Evolutionary conservation across 2,797 vertebrate genomes (phyloP), one percentile per base, ranked within the genome.

Genomic region (Pseudopleuronectes americanus): DNA sequence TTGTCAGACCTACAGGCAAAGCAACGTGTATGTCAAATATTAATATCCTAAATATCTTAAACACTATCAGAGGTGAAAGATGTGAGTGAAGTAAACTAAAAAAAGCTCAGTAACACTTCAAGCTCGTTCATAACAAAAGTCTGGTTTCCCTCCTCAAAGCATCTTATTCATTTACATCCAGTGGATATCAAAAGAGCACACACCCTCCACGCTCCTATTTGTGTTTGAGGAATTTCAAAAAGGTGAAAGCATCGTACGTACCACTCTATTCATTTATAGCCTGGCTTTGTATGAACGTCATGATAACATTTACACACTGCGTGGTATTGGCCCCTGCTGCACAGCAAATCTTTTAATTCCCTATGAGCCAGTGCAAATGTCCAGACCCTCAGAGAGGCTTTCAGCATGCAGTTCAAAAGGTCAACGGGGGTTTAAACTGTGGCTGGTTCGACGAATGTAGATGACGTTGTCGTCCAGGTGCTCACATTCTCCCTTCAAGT

Each of bases 61-160:
- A 57, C 80, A 76, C 31, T 6, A 59, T 64, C 16, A 45, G 6
- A 59, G 68, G 49, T 43, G 13, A 64, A 38, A 59, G 41, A 36
- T 79, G 76, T 56, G 12, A 38, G 12, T 12, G 0, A 68, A 79
- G n/a, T 21, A 4, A 55, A 57, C 33, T 16, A 52, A 4, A 17
- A 71, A 48, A 67, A 55, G 38, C 12, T 9, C 53, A 45, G n/a
- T 12, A 47, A 75, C 45, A 71, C 52, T 76, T 59, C 14, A 74
- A 72, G 41, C 69, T 71, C 57, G 66, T 83, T 62, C 65, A 47
- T 23, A 61, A 73, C 56, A 71, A 9, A 10, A 57, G 43, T 68
- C 49, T 48, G 41, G 49, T 16, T 70, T 73, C 74, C 21, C 43
- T 38, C 14, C 22, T 68, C 13, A 41, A 38, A 38, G 36, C 9